These are phyloP conservation scores for Tinamus guttatus DNA, from an alignment of 2,113 vertebrate species.

Conservation along the genomic window DNA sequence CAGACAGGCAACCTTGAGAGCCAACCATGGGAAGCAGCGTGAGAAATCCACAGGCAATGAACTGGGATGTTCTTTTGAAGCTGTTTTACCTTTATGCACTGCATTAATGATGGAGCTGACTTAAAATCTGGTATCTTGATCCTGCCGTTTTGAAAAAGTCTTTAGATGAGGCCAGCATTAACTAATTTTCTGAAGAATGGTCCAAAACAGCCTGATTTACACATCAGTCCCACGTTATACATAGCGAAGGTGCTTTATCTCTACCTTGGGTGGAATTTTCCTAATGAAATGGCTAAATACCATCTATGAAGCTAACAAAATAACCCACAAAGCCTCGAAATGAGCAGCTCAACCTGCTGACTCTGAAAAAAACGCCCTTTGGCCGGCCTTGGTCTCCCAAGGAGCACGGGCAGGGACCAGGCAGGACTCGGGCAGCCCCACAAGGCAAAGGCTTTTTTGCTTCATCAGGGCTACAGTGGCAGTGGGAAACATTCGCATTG, in stretches of 20 bases:
- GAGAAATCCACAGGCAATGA: slow-evolving; percentile 22
- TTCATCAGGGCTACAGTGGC: slow-evolving; percentile 49
- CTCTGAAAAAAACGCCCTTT: slow-evolving; percentile 23
- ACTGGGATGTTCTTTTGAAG: neutral
- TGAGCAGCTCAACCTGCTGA: slow-evolving; percentile 8
- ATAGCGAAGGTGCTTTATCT: slow-evolving; percentile 7
- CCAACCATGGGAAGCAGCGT: neutral
- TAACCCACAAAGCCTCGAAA: slow-evolving; percentile 21
- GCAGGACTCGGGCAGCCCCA: slow-evolving; percentile 38
- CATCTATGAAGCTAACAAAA: slow-evolving; percentile 32
- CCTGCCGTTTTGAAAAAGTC: neutral
- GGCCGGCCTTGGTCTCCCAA: neutral
- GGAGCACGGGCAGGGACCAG: slow-evolving; percentile 46
- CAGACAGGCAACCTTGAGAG: neutral
- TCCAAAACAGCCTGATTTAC: neutral
- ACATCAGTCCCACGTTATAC: accelerated
- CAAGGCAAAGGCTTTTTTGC: slow-evolving; percentile 65
- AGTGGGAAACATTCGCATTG: slow-evolving; percentile 48
- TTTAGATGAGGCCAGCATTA: neutral
- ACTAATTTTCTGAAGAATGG: neutral
- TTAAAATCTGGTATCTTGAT: neutral
- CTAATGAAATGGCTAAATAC: slow-evolving; percentile 23
- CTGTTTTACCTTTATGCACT: neutral
- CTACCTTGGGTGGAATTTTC: slow-evolving; percentile 58
- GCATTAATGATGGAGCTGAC: neutral